Conservation (phyloP, 2,888 invertebrate species). For the Ectobius pallidus region DNA sequence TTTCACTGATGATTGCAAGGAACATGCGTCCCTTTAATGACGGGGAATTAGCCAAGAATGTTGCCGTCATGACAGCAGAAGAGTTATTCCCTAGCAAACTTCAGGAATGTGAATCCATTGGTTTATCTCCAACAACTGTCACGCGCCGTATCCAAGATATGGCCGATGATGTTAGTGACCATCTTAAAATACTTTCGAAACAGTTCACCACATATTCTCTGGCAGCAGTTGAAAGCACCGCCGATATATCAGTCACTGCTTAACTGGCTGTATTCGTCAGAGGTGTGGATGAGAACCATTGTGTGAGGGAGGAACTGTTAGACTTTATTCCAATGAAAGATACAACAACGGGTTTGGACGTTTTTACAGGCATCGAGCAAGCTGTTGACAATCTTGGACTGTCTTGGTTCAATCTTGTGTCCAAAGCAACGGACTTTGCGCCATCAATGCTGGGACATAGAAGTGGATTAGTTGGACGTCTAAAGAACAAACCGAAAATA, state of each 20-base stretch:
- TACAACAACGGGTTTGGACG: not conserved
- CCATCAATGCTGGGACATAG: not conserved
- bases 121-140: constrained; percentile 9
- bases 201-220: not conserved
- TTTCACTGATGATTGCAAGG: too few species aligned
- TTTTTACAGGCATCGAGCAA: not conserved
- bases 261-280: not conserved
- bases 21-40: too few species aligned
- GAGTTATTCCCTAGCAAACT: too few species aligned
- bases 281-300: not conserved
- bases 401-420: too few species aligned
- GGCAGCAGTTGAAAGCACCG: not conserved
- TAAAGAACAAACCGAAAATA: constrained; percentile 3
- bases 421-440: not conserved
- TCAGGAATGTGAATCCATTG: too few species aligned
- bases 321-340: not conserved
- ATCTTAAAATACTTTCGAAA: not conserved
- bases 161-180: not conserved
- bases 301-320: not conserved
- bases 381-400: too few species aligned
- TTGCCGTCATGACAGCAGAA: too few species aligned
- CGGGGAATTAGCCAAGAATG: too few species aligned
- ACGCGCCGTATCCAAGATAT: not conserved
- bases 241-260: not conserved
- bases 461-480: not conserved